Evolutionary conservation across 2,113 vertebrate species (phyloP).

Genomic region (Thunnus maccoyii): DNA sequence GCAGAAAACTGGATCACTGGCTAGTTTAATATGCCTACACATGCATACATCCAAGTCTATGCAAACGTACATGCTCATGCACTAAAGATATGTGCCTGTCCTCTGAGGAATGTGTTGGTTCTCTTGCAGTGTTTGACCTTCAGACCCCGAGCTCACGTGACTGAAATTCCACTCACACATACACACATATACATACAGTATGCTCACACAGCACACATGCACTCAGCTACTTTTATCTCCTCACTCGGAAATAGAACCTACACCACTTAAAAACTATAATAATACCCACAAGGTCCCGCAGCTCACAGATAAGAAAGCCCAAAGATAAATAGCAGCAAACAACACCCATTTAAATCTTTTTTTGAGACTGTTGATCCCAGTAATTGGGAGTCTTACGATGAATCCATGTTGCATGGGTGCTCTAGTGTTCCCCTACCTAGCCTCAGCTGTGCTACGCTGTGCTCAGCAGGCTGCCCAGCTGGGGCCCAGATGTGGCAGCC

Average conservation of each 20-base stretch:
- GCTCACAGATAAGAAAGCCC: conserved; percentile 63
- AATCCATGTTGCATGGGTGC: conserved; percentile 49
- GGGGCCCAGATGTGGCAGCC: conserved; percentile 85
- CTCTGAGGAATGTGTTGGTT: conserved; percentile 82
- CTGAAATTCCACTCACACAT: conserved; percentile 74
- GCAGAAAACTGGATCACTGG: conserved; percentile 37
- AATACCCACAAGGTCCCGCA: conserved; percentile 58
- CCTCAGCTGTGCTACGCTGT: conserved; percentile 53
- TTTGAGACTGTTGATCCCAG: conserved; percentile 34
- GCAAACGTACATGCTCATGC: conserved; percentile 48
- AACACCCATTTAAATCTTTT: conserved; percentile 43
- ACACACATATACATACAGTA: conserved; percentile 55
- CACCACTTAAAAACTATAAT: conserved; percentile 65
- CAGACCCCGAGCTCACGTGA: conserved; percentile 78
- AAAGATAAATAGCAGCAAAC: conserved; percentile 58
- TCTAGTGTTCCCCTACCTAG: conserved; percentile 34
- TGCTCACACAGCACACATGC: conserved; percentile 33
- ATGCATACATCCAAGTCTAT: conserved; percentile 43
- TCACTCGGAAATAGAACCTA: conserved; percentile 65
- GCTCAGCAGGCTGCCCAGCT: conserved; percentile 80
- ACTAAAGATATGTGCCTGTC: conserved; percentile 76
- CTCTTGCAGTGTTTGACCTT: conserved; percentile 81
- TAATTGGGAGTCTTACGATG: conserved; percentile 18
- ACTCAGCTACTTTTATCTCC: conserved; percentile 64
- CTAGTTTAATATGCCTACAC: conserved; percentile 49